Base-by-base conservation (phyloP, 2,113 vertebrate genomes). In the Cinclus mexicanus region DNA sequence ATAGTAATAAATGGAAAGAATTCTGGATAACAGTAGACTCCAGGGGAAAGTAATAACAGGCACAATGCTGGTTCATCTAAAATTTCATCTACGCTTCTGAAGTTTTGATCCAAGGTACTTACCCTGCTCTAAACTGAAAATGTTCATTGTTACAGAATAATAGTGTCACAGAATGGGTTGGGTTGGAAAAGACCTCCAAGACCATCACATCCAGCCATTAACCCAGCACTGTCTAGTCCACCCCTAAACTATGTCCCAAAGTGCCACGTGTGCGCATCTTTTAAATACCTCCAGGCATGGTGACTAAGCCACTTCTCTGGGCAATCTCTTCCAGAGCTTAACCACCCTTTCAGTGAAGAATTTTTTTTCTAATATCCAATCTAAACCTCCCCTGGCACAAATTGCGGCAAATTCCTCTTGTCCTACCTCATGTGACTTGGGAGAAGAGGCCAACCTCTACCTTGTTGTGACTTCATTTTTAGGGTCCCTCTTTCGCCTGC, bases 211-310 rank as follows among this genome's bases (percentile, higher is more conserved):
- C 26, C 26, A 70, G 33, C 49, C 20, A 24, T 77, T 64, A 64
- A 70, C 2, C 1, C 44, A 57, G 19, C 15, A 12, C 11, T 29
- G 15, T 42, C 37, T 44, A 50, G 12, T 71, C 33, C 0, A 0
- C 20, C 19, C 21, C 44, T 64, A 18, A 64, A 21, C 23, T 41
- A 2, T 24, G 12, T 78, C 15, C 19, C 42, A 25, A 39, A 57
- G 26, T 28, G 35, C 35, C 42, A 33, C 3, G 0, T 49, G 10
- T 35, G 26, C 21, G 7, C 0, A 0, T 47, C 18, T 61, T 83
- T 9, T 49, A 33, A 49, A 37, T 76, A 63, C 4, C 22, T 70
- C 22, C 35, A 37, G 49, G 42, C 26, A 33, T 24, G 18, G 31
- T 69, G 47, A 50, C 25, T 76, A 31, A 49, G 20, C 41, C 18